Evolutionary conservation across 2,113 vertebrate species (phyloP).

Genomic region (Gymnorhina tibicen): DNA sequence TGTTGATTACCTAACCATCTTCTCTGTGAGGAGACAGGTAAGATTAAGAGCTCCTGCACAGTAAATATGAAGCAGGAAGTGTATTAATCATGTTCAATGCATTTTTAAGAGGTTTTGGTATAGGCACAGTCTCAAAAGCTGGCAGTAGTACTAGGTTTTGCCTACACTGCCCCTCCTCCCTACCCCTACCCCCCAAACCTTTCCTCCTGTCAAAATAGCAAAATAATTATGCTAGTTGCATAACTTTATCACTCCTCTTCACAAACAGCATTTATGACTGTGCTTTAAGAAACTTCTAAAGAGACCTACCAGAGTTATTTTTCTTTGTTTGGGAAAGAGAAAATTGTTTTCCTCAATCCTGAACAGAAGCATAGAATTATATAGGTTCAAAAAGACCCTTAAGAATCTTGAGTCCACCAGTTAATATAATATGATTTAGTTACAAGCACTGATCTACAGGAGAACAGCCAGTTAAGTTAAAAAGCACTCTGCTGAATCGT

Average conservation of each 20-base stretch:
- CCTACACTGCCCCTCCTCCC: not conserved
- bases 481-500: not conserved
- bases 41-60: not conserved
- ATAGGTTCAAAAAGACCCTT: not conserved
- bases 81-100: not conserved
- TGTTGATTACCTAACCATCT: not conserved
- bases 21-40: not conserved
- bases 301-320: not conserved
- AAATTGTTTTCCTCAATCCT: not conserved
- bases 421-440: not conserved
- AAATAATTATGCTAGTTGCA: not conserved
- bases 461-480: not conserved
- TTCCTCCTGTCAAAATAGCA: not conserved
- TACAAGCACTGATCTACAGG: not conserved
- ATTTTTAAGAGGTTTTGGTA: not conserved
- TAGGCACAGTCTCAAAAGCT: not conserved
- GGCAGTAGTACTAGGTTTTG: not conserved
- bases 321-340: not conserved
- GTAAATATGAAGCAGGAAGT: not conserved
- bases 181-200: too few species aligned
- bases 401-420: not conserved
- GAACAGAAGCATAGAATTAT: not conserved
- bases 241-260: not conserved
- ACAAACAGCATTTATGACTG: not conserved
- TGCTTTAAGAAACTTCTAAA: not conserved